phyloP scores from a whole-genome alignment of 2,113 vertebrate species.

The Neolamprologus variostigma region DNA sequence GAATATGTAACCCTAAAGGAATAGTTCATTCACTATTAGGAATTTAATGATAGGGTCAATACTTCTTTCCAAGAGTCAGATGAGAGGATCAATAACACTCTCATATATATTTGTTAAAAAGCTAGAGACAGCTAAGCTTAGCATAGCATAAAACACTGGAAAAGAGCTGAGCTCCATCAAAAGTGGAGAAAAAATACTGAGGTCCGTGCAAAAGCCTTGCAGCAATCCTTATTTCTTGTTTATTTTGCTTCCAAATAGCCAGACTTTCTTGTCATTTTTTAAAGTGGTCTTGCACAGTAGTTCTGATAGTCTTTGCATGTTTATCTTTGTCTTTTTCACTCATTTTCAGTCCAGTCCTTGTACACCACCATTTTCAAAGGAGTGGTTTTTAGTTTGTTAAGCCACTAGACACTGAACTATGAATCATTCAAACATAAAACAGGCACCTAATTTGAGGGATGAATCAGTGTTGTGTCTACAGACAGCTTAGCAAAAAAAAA shows the following conservation, averaged over 20 bases:
- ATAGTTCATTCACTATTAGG: neutral
- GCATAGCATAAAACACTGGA: neutral
- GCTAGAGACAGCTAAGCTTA: neutral
- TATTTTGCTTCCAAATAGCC: neutral
- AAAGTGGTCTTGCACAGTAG: neutral
- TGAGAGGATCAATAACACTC: neutral
- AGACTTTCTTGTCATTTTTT: neutral
- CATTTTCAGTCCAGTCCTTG: neutral
- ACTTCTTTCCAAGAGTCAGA: neutral
- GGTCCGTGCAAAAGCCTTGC: neutral
- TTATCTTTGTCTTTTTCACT: neutral
- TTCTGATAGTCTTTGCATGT: neutral
- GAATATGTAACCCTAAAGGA: neutral
- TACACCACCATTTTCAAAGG: neutral
- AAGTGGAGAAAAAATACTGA: neutral
- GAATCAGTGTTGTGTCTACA: neutral
- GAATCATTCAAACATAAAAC: neutral
- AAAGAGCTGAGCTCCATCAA: neutral
- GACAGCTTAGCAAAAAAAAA: neutral
- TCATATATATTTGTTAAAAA: neutral
- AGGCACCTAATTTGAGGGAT: neutral
- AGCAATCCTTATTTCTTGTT: neutral
- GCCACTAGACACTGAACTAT: neutral
- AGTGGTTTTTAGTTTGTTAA: neutral
- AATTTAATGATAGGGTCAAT: neutral